These are phyloP conservation scores for Potamarius usumacintae DNA, from an alignment of 2,113 vertebrate genomes.

Conservation along the genomic window DNA sequence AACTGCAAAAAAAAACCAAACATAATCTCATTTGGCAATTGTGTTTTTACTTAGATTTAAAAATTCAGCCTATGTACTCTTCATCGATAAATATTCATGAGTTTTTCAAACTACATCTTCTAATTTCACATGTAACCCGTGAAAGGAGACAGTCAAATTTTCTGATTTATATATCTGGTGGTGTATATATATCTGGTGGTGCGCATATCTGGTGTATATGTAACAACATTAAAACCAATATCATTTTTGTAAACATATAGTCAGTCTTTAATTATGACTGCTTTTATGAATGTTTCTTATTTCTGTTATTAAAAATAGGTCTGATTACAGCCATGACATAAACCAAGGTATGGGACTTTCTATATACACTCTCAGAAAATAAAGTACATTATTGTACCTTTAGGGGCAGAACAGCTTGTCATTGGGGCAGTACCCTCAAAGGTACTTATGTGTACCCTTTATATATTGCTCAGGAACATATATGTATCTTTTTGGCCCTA, in stretches of 20 bases:
- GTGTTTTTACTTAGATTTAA: not conserved
- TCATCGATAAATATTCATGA: not conserved
- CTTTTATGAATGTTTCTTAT: not conserved
- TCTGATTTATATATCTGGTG: constrained; percentile 14
- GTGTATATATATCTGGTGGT: constrained; percentile 28
- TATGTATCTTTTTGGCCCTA: too few species aligned
- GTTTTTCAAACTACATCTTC: not conserved
- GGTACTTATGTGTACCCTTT: too few species aligned
- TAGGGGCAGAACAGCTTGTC: too few species aligned
- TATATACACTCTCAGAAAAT: constrained; percentile 9
- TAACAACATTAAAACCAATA: constrained; percentile 6
- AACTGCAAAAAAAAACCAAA: not conserved
- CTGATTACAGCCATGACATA: not conserved
- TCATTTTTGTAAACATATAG: not conserved
- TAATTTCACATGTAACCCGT: not conserved
- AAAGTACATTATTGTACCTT: too few species aligned
- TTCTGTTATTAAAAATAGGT: not conserved
- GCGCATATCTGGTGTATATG: constrained; percentile 14
- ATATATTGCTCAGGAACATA: too few species aligned
- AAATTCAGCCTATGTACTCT: not conserved
- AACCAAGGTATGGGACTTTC: not conserved
- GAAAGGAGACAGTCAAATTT: not conserved
- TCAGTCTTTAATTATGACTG: not conserved
- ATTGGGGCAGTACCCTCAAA: too few species aligned
- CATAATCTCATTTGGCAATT: not conserved